Evolutionary conservation across 1,140 invertebrate species (phyloP), one percentile per base, ranked within the genome.

Genomic region (Heliconius hewitsoni): DNA sequence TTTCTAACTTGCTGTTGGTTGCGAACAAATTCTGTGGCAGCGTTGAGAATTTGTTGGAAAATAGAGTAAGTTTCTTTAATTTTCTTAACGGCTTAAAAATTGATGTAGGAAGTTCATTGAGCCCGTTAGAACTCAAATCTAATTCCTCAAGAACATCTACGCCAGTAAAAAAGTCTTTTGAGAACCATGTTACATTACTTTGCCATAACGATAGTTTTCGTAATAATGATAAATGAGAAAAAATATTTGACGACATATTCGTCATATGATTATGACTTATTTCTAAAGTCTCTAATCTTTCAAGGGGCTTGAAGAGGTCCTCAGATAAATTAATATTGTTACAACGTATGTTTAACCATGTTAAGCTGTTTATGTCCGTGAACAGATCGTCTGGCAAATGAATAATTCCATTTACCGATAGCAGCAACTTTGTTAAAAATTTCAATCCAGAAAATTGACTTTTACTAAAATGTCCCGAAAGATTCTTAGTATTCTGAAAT

Each of bases 51-150:
- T 95, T 95, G 86, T 97, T 97, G 16, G 89, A 92, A 79, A 94
- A 95, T 70, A 97, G 89, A 84, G 95, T 96, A n/a, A 97, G 85
- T 78, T 94, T 93, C 76, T 93, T 95, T 18, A 97, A 89, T 80
- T 96, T 96, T 39, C 86, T 91, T 34, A 97, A 86, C 71, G 95
- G 93, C 3, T 91, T 89, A 83, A 97, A 97, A 55, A 96, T 90
- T 77, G 95, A 94, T 5, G 92, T 84, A 3, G 95, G 93, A 57
- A 97, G 90, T 37, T 94, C 91, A 37, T 95, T 95, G 75, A 97
- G 91, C n/a, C 95, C 91, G 86, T 97, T 97, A 9, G 90, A 92
- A 82, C 95, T 96, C 27, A 97, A 82, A 88, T 96, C 96, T 76
- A 97, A 91, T 84, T 95, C 95, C 83, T 95, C 89, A 16, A 97